Base-by-base conservation (phyloP, 2,888 invertebrate genomes). In the Xanthostigma xanthostigma region DNA sequence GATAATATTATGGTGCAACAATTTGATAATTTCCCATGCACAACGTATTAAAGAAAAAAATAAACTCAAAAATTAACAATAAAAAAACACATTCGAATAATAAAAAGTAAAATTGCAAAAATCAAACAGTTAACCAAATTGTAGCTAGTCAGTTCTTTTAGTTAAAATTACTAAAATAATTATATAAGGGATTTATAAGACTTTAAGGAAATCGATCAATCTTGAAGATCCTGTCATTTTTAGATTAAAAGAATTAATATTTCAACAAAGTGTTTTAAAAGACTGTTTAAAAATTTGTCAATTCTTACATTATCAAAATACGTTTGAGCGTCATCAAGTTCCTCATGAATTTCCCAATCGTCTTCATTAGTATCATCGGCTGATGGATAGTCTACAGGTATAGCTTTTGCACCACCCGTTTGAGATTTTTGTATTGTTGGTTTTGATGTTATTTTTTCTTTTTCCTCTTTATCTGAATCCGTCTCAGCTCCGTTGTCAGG, bases 301-400 rank as follows among this genome's bases (percentile, higher is more conserved):
- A 49, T 51, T 58, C 64, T 61, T 59, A 65, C 66, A 53, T 62
- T 59, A 48, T 58, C 53, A 52, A 64, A 56, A 55, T 63, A 59
- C 58, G 59, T 53, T 52, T 64, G 57, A 50, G 62, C 65, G 50
- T 61, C 61, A 56, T 69, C 66, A 50, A 66, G 58, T 53, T 70
- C 63, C 51, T 67, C 63, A 53, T 59, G 62, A 52, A 67, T 62
- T 46, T 57, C 55, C 70, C 74, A 74, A 61, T 75, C 77, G 12
- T 74, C 66, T 45, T 70, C 68, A 54, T 68, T 74, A 36, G 78
- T 77, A 54, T 77, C 71, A 56, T 76, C 74, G 11, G 71, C 70
- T 69, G 74, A 72, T 41, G 64, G 63, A 57, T 68, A 65, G 45
- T 53, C 51, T 53, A 57, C 55, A 47, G 50, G 53, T 46, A 54